Percentiles rank a stretch among this genome's conserved stretches.
phyloP scores from a whole-genome alignment of 2,888 invertebrate species.

The Megalurothrips usitatus region DNA sequence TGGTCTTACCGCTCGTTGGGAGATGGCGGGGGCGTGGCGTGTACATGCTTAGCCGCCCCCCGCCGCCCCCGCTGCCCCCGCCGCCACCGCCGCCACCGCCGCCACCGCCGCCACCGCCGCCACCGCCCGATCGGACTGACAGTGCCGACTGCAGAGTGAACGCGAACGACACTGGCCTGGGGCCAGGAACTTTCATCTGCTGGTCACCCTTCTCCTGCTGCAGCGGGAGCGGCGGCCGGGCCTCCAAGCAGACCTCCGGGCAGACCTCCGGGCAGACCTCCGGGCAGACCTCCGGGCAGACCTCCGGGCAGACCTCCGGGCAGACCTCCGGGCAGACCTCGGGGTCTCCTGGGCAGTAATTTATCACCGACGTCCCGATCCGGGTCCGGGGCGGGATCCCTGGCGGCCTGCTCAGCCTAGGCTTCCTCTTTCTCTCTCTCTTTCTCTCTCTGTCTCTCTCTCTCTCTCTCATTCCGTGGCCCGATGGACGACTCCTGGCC shows the following conservation, averaged over 20 bases:
- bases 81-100: background rate
- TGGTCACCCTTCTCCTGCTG: background rate
- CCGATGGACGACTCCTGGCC: no score
- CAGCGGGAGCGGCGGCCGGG: no score
- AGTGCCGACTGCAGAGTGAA: no score
- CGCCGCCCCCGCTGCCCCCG: background rate
- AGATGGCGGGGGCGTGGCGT: background rate
- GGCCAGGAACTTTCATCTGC: constrained; percentile 21
- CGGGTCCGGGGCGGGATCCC: background rate
- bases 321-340: background rate
- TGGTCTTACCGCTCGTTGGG: no score
- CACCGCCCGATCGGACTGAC: no score
- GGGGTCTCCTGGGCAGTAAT: background rate
- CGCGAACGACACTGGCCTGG: background rate
- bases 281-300: background rate
- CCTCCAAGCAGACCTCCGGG: no score
- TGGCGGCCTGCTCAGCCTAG: no score
- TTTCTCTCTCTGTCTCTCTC: no score
- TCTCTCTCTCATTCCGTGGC: no score
- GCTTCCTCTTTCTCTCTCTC: no score
- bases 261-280: background rate
- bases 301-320: background rate
- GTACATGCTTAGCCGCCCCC: background rate
- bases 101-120: background rate
- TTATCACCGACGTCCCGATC: background rate